phyloP scores from a whole-genome alignment of 2,888 invertebrate genomes.

The Lasioglossum lativentre region DNA sequence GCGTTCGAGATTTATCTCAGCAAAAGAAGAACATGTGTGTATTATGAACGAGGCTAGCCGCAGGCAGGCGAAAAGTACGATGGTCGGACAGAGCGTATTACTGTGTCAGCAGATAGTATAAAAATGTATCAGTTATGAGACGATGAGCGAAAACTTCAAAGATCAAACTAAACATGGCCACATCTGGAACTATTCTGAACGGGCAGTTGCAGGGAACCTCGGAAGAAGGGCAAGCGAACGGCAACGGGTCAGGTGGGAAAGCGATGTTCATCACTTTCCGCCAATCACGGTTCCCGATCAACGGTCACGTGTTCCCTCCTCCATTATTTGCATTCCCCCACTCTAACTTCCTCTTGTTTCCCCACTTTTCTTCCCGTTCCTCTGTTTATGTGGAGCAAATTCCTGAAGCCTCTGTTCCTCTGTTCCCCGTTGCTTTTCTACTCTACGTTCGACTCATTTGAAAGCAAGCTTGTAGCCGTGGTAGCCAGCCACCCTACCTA shows the following conservation, averaged over 20 bases:
- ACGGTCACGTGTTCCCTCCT: slow-evolving; percentile 70
- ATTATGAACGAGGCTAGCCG: slow-evolving; percentile 69
- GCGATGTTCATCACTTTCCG: slow-evolving; percentile 46
- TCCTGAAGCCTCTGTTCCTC: slow-evolving; percentile 47
- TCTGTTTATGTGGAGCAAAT: slow-evolving; percentile 59
- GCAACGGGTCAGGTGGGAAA: slow-evolving; percentile 66
- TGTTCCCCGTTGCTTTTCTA: slow-evolving; percentile 42
- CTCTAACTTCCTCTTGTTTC: slow-evolving; percentile 42
- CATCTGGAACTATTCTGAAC: slow-evolving; percentile 84
- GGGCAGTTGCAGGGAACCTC: slow-evolving; percentile 71
- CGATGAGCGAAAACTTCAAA: slow-evolving; percentile 82
- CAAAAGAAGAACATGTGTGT: slow-evolving; percentile 65
- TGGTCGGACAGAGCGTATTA: slow-evolving; percentile 76
- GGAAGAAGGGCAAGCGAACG: slow-evolving; percentile 65
- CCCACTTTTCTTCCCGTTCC: slow-evolving; percentile 22
- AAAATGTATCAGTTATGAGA: slow-evolving; percentile 74
- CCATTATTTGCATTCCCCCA: slow-evolving; percentile 56
- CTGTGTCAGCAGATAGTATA: slow-evolving; percentile 73
- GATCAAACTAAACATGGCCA: slow-evolving; percentile 84
- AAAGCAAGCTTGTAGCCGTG: slow-evolving; percentile 38
- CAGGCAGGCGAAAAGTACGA: slow-evolving; percentile 77
- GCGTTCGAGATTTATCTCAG: slow-evolving; percentile 66
- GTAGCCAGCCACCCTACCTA: too few relatives aligned
- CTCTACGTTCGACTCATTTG: slow-evolving; percentile 43
- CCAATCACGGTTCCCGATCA: slow-evolving; percentile 67